phyloP scores from a whole-genome alignment of 2,797 vertebrate species.

The Neosilurus hyrtlii region DNA sequence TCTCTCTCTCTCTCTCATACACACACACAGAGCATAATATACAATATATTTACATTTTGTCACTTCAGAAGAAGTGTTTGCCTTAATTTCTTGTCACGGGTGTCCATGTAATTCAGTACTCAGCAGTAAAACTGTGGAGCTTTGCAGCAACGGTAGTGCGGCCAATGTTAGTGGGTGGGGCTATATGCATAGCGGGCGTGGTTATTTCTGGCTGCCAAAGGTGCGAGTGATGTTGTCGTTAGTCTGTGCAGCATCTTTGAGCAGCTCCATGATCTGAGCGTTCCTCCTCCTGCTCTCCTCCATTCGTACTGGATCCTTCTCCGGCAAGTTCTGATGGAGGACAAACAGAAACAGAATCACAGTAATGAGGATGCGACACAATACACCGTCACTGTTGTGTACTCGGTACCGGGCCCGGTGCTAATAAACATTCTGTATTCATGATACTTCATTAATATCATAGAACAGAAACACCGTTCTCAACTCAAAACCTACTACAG shows the following conservation, averaged over 20 bases:
- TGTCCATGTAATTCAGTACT: no score
- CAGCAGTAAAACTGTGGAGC: neutral
- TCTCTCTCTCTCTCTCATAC: no score
- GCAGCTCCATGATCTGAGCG: constrained; percentile 16
- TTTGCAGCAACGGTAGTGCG: neutral
- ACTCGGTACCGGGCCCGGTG: no score
- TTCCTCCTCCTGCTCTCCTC: constrained; percentile 23
- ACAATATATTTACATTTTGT: neutral
- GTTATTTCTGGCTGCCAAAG: constrained; percentile 8
- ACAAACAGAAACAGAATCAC: neutral
- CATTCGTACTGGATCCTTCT: neutral
- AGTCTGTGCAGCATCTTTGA: constrained; percentile 8
- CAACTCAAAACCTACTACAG: neutral
- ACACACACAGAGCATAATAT: neutral
- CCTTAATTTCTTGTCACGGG: neutral
- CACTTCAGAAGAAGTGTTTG: neutral
- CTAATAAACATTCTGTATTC: neutral
- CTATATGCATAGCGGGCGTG: no score
- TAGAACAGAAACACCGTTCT: neutral
- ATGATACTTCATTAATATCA: neutral
- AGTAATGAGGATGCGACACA: neutral
- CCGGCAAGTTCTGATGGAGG: neutral
- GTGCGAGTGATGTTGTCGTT: constrained; percentile 16
- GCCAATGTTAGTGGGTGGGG: neutral
- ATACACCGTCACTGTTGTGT: neutral